Conservation (phyloP, 2,888 invertebrate species). For the Erynnis tages region DNA sequence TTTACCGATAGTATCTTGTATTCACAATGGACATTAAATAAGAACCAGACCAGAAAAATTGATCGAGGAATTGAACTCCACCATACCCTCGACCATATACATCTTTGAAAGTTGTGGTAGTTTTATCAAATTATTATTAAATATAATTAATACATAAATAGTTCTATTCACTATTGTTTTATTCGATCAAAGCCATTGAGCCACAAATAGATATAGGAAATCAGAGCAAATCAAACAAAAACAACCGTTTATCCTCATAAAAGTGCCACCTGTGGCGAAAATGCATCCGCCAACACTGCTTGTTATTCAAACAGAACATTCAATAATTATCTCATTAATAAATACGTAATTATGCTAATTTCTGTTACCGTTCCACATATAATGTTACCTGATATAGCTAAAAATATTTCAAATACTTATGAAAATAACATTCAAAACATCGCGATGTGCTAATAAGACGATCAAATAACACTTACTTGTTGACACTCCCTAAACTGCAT, state of each 20-base stretch:
- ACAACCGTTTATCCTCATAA: neutral
- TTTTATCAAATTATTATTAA: too few relatives aligned
- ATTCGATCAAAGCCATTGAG: too few relatives aligned
- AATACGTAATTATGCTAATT: constrained; percentile 32
- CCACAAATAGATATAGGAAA: neutral
- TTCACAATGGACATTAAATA: too few relatives aligned
- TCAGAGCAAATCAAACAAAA: neutral
- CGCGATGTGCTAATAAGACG: neutral
- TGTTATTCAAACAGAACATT: constrained; percentile 3
- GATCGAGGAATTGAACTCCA: too few relatives aligned
- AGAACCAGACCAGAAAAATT: too few relatives aligned
- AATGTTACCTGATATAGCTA: constrained; percentile 36
- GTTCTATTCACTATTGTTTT: too few relatives aligned
- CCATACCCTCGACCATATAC: too few relatives aligned
- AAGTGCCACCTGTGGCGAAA: constrained; percentile 4
- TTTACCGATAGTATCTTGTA: too few relatives aligned
- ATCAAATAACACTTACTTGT: neutral
- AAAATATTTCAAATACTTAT: constrained; percentile 24
- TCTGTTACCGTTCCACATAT: constrained; percentile 31
- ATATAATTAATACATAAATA: too few relatives aligned
- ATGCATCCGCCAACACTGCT: neutral
- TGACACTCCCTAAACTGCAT: too few relatives aligned
- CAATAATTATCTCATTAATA: constrained; percentile 16
- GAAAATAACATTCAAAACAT: neutral
- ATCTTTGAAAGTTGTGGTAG: too few relatives aligned